Evolutionary conservation across 2,113 vertebrate species (phyloP).

Genomic region (Echinops telfairi): DNA sequence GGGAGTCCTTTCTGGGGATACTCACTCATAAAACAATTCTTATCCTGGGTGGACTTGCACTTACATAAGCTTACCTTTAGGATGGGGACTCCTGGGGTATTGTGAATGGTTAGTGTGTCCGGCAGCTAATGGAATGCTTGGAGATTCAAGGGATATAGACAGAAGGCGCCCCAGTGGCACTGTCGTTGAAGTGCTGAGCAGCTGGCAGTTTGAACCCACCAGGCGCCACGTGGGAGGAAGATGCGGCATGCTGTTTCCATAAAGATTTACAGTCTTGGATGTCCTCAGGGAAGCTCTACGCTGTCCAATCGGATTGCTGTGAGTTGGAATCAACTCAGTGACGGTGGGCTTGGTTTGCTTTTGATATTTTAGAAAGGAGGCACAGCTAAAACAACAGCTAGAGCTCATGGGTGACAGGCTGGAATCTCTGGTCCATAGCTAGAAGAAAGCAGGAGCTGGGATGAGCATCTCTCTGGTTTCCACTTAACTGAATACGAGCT

Average conservation of each 20-base stretch:
- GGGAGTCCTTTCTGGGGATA: neutral
- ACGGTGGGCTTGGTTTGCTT: too few relatives aligned
- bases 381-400: neutral
- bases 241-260: too few relatives aligned
- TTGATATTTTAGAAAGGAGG: neutral
- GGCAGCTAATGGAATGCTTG: neutral
- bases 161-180: too few relatives aligned
- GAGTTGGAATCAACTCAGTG: neutral
- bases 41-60: neutral
- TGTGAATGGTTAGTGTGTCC: neutral
- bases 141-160: neutral
- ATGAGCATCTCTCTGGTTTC: neutral
- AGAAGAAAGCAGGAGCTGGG: neutral
- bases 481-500: neutral
- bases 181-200: neutral
- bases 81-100: neutral
- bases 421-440: neutral
- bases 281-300: neutral
- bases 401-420: neutral
- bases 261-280: neutral
- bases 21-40: neutral
- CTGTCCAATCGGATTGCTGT: neutral
- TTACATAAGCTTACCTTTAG: neutral
- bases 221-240: neutral
- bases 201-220: too few relatives aligned